Evolutionary conservation across 2,797 vertebrate genomes (phyloP).

Genomic region (Tachyglossus aculeatus): DNA sequence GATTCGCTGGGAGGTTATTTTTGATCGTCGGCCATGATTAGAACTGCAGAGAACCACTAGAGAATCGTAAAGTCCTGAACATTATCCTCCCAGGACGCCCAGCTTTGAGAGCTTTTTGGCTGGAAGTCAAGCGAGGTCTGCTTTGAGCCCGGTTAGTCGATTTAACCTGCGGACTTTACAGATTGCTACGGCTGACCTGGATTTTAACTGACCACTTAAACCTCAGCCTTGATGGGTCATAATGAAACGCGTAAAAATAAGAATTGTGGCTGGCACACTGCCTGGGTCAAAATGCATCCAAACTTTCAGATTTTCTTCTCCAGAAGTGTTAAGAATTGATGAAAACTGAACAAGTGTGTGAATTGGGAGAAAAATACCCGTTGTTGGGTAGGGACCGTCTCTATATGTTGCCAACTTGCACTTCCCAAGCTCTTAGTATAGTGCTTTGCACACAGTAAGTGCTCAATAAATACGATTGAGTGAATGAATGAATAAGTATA

Average conservation of each 20-base stretch:
- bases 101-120: constrained; percentile 17
- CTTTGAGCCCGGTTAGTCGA: neutral
- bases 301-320: too few species aligned
- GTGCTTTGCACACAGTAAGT: too few species aligned
- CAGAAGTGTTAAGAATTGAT: too few species aligned
- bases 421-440: too few species aligned
- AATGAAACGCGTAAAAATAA: neutral
- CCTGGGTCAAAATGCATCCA: neutral
- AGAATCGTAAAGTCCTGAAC: constrained; percentile 49
- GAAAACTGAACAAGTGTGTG: too few species aligned
- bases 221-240: neutral
- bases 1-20: constrained; percentile 32
- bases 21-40: constrained; percentile 55
- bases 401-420: too few species aligned
- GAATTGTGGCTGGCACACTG: neutral
- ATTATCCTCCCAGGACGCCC: constrained; percentile 46
- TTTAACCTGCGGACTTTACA: constrained; percentile 8
- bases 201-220: neutral
- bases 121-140: neutral
- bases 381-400: too few species aligned
- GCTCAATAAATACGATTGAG: too few species aligned
- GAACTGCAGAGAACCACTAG: constrained; percentile 40
- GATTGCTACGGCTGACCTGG: neutral
- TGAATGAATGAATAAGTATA: too few species aligned
- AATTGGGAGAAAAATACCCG: too few species aligned